Percentiles rank a stretch among this genome's conserved stretches.
Conservation (phyloP, 2,797 vertebrate genomes). For the Myoxocephalus aenaeus region DNA sequence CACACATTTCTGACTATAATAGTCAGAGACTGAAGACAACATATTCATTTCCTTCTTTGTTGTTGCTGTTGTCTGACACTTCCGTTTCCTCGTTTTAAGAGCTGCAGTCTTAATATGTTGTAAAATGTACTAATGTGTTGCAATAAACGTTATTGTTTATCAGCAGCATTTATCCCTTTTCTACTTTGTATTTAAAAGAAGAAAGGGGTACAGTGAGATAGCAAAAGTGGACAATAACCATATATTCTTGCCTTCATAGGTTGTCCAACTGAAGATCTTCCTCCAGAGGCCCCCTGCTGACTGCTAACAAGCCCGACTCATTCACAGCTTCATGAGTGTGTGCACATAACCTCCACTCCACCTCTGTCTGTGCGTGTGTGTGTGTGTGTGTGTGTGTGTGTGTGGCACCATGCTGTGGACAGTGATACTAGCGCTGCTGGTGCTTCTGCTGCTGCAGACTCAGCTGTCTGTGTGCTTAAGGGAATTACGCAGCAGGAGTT, state of each 20-base stretch:
- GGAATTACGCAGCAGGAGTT: constrained; percentile 69
- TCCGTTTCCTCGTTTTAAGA: not conserved
- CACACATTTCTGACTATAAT: not conserved
- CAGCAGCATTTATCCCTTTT: not conserved
- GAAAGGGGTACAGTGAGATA: constrained; percentile 3
- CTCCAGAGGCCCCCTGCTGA: constrained; percentile 59
- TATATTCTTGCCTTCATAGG: constrained; percentile 45
- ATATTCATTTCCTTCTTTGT: not conserved
- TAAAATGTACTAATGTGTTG: too few relatives aligned
- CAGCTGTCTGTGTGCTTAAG: constrained; percentile 83
- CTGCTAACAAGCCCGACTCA: constrained; percentile 57
- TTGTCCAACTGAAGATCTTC: constrained; percentile 43
- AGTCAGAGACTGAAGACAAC: not conserved
- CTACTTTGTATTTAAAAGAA: not conserved
- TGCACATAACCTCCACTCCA: constrained; percentile 55
- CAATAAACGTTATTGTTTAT: not conserved
- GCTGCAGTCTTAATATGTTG: not conserved
- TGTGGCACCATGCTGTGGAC: constrained; percentile 84
- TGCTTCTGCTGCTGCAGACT: constrained; percentile 84
- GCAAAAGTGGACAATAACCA: constrained; percentile 17
- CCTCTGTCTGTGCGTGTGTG: constrained; percentile 41
- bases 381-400: constrained; percentile 41
- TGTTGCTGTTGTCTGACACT: not conserved
- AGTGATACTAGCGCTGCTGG: constrained; percentile 81
- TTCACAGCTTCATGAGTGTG: constrained; percentile 62